Evolutionary conservation across 1,140 invertebrate species (phyloP), one percentile per base, ranked within the genome.

Genomic region (Papilio aristodemus): DNA sequence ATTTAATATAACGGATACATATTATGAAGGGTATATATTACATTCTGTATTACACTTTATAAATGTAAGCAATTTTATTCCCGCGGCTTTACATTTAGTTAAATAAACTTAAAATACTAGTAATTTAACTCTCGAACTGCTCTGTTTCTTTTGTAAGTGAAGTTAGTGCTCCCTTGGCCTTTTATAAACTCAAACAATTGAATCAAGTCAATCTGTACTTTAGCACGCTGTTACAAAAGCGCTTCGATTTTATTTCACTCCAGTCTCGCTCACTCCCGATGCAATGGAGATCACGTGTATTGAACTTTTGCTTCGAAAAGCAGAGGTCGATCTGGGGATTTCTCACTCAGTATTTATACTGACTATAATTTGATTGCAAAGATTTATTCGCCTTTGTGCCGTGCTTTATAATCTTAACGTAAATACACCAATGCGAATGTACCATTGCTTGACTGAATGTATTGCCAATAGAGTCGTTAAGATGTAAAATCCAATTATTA

Each of bases 171-270:
- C 10, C 22, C 46, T 54, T 54, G 2, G 19, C 19, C 19, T 54
- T 43, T 43, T 17, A 17, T 17, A 25, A 22, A 54, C 17, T 46
- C 3, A 13, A 54, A 54, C 46, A 54, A 54, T 54, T 54, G 46
- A 54, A 54, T 54, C 46, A 54, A 54, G 46, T 22, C 46, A 54
- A 54, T 54, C 46, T 54, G 19, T 54, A 25, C 46, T 54, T 54
- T 25, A 54, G 46, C 46, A 4, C 46, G 19, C 46, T 54, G 46
- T 54, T 54, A 32, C 46, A 19, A 46, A 46, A 9, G 14, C 19
- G 19, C 22, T 17, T 54, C 46, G 10, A 22, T 54, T 54, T 54
- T 54, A 54, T 54, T 25, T 54, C 46, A 22, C 22, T 54, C 19
- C 1, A 13, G 19, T 43, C 41, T 22, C n/a, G 27, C 27, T 9